Evolutionary conservation across 2,888 invertebrate genomes (phyloP).

Genomic region (Caenorhabditis zanzibari): DNA sequence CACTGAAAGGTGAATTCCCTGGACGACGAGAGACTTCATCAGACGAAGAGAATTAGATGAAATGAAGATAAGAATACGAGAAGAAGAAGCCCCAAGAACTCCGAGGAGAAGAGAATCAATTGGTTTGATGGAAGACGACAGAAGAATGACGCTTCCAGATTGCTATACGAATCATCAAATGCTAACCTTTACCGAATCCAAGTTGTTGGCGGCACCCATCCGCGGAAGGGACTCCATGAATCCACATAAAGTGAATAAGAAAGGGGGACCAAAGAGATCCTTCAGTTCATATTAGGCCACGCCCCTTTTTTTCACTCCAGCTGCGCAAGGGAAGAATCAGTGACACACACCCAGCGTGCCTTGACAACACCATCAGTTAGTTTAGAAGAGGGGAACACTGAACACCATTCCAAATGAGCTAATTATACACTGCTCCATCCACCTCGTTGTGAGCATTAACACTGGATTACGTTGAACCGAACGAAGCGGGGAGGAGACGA

Average conservation of each 20-base stretch:
- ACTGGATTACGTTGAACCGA: conserved; percentile 58
- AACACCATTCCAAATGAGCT: conserved; percentile 44
- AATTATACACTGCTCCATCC: conserved; percentile 54
- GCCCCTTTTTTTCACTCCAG: conserved; percentile 46
- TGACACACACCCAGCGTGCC: conserved; percentile 23
- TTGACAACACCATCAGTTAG: conserved; percentile 59
- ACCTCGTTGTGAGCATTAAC: conserved; percentile 50
- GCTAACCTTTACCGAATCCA: conserved; percentile 53
- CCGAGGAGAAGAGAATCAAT: conserved; percentile 49
- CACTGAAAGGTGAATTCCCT: conserved; percentile 62
- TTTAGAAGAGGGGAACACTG: conserved; percentile 15
- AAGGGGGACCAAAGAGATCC: not conserved
- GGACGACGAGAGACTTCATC: conserved; percentile 42
- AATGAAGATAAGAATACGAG: conserved; percentile 52
- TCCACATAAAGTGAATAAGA: conserved; percentile 27
- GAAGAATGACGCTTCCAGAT: conserved; percentile 26
- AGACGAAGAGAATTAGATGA: conserved; percentile 50
- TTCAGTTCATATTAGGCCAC: conserved; percentile 52
- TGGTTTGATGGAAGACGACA: conserved; percentile 64
- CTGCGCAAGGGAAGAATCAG: conserved; percentile 60
- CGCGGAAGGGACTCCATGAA: conserved; percentile 57
- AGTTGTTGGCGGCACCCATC: conserved; percentile 32
- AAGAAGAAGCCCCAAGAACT: conserved; percentile 25
- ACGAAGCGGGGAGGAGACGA: not conserved
- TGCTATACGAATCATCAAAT: conserved; percentile 35